phyloP scores from a whole-genome alignment of 2,888 invertebrate genomes.

The Harpalus rubripes region DNA sequence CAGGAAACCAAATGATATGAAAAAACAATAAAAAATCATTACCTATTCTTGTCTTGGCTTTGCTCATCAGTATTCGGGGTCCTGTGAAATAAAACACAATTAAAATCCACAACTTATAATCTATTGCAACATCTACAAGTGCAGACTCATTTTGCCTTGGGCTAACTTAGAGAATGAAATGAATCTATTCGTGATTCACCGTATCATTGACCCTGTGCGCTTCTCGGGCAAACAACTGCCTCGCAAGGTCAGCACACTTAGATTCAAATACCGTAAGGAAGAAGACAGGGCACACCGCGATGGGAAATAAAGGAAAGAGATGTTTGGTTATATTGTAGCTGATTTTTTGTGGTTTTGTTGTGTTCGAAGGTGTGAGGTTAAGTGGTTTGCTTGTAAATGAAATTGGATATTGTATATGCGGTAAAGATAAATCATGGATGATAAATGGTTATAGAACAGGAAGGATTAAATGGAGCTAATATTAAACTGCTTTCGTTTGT shows the following conservation, averaged over 20 bases:
- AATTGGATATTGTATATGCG: conserved; percentile 11
- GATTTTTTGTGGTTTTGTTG: conserved; percentile 1
- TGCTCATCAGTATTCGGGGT: conserved; percentile 23
- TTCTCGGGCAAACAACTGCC: conserved; percentile 35
- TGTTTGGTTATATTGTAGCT: neutral
- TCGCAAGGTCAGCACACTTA: conserved; percentile 29
- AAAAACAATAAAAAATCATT: conserved; percentile 16
- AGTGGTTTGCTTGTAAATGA: conserved; percentile 1
- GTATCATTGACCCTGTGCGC: conserved; percentile 37
- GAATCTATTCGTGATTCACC: conserved; percentile 7
- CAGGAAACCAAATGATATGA: conserved; percentile 6
- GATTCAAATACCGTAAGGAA: conserved; percentile 26
- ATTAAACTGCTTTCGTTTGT: neutral
- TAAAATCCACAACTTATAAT: neutral
- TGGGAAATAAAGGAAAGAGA: neutral
- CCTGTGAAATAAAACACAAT: conserved; percentile 45
- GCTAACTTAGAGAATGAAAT: neutral
- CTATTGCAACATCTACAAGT: neutral
- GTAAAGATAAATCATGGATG: conserved; percentile 1
- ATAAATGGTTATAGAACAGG: conserved; percentile 1
- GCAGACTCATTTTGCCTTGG: neutral
- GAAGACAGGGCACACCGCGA: neutral
- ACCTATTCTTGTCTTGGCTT: conserved; percentile 45
- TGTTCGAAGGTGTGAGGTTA: neutral
- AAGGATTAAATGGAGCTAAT: neutral